Conservation (phyloP, 2,797 vertebrate species). For the Pyrocephalus nanus region DNA sequence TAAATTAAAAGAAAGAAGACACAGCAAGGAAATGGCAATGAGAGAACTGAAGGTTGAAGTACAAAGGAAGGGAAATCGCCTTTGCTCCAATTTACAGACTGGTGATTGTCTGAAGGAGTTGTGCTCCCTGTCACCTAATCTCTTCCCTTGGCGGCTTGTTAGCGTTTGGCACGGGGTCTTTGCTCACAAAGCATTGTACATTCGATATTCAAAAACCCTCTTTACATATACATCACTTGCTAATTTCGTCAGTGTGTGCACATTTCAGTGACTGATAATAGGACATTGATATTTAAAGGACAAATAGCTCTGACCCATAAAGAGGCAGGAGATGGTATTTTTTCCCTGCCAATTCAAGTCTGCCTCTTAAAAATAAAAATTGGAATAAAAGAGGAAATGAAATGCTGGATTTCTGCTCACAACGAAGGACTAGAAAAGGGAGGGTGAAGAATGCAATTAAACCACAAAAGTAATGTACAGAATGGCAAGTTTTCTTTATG, state of each 20-base stretch:
- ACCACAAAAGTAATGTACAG: slow-evolving; percentile 7
- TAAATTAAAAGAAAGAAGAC: not conserved
- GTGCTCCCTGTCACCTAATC: slow-evolving; percentile 82
- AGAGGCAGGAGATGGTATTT: not conserved
- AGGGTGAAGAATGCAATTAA: slow-evolving; percentile 41
- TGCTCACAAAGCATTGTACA: slow-evolving; percentile 83
- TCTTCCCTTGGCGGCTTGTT: slow-evolving; percentile 97
- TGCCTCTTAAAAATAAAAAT: slow-evolving; percentile 26
- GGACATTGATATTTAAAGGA: slow-evolving; percentile 73
- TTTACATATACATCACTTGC: slow-evolving; percentile 88
- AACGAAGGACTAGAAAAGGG: not conserved
- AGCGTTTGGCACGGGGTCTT: slow-evolving; percentile 84
- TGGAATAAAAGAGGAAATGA: not conserved
- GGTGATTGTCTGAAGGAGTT: slow-evolving; percentile 80
- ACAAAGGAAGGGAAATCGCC: slow-evolving; percentile 64
- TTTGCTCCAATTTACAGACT: slow-evolving; percentile 76
- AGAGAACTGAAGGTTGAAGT: slow-evolving; percentile 37
- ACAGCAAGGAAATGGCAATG: not conserved
- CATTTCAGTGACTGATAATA: slow-evolving; percentile 76
- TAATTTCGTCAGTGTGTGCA: slow-evolving; percentile 87
- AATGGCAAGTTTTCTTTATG: slow-evolving; percentile 9
- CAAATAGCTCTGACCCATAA: slow-evolving; percentile 73
- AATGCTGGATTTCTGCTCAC: slow-evolving; percentile 10
- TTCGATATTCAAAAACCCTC: slow-evolving; percentile 88
- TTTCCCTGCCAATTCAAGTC: not conserved